phyloP scores from a whole-genome alignment of 2,888 invertebrate genomes.

The Phyto melanocephala region DNA sequence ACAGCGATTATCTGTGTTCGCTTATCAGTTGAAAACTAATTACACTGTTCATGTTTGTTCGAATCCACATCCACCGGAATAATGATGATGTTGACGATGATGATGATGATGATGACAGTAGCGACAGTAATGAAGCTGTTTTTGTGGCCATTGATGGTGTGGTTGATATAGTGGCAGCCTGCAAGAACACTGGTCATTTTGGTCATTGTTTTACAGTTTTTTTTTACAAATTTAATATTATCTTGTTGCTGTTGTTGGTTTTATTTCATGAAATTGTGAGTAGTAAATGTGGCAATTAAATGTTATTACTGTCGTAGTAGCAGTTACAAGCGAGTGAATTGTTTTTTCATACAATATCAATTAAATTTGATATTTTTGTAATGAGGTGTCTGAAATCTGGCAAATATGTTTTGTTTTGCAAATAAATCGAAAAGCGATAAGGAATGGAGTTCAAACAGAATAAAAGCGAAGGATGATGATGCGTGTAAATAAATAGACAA shows the following conservation, averaged over 20 bases:
- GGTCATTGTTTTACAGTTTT: neutral
- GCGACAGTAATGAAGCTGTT: neutral
- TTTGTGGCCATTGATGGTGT: constrained; percentile 22
- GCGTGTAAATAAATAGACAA: no score
- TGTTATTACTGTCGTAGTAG: constrained; percentile 36
- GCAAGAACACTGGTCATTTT: constrained; percentile 29
- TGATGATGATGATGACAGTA: constrained; percentile 5
- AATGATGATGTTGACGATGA: constrained; percentile 19
- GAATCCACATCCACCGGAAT: constrained; percentile 40
- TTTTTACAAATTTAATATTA: neutral
- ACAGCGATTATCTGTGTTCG: constrained; percentile 55
- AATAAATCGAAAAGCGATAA: neutral
- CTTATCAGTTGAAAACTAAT: constrained; percentile 61
- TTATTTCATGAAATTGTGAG: constrained; percentile 40
- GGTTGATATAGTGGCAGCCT: constrained; percentile 34
- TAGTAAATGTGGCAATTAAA: constrained; percentile 41
- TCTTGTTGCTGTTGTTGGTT: constrained; percentile 3
- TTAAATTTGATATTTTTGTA: constrained; percentile 57
- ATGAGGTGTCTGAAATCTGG: constrained; percentile 44
- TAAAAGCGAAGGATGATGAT: no score
- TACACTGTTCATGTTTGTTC: constrained; percentile 46
- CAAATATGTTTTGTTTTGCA: constrained; percentile 17
- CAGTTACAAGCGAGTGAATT: constrained; percentile 32
- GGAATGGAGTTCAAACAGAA: neutral
- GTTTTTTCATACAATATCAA: constrained; percentile 49